These are phyloP conservation scores for Ctenochaetus hawaiiensis DNA, from an alignment of 2,797 vertebrate species.

Conservation along the genomic window DNA sequence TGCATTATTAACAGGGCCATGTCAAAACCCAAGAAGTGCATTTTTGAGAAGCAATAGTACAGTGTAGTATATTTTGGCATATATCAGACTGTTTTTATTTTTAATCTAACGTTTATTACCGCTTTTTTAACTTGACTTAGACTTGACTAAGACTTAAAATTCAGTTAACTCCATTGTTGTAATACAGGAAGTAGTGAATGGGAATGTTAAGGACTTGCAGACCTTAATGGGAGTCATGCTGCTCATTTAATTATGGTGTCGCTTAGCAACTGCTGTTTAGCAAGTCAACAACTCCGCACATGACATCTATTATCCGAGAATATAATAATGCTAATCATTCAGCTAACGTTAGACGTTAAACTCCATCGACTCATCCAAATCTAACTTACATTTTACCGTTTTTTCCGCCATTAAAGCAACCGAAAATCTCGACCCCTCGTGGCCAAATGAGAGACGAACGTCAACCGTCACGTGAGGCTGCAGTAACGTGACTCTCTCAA, in stretches of 20 bases:
- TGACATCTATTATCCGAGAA: neutral
- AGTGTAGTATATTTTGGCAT: too few relatives aligned
- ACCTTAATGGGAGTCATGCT: conserved; percentile 13
- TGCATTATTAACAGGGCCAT: too few relatives aligned
- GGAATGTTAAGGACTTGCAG: too few relatives aligned
- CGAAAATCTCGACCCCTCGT: conserved; percentile 25
- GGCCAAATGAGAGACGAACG: neutral
- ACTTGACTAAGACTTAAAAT: too few relatives aligned
- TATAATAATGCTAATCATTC: neutral
- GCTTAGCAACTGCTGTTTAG: neutral
- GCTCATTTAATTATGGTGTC: neutral
- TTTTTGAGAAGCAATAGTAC: too few relatives aligned
- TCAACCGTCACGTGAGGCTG: conserved; percentile 68
- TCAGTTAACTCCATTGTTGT: too few relatives aligned
- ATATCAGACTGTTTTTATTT: too few relatives aligned
- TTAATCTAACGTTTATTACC: too few relatives aligned
- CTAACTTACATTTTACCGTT: rapidly evolving
- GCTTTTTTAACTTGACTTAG: too few relatives aligned
- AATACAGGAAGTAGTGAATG: too few relatives aligned
- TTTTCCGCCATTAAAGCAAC: conserved; percentile 10
- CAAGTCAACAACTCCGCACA: neutral
- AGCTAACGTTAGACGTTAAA: neutral
- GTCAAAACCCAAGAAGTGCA: too few relatives aligned
- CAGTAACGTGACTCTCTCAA: conserved; percentile 77
- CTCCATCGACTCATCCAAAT: neutral